These are phyloP conservation scores for Apamea monoglypha DNA, from an alignment of 2,888 invertebrate genomes.

Conservation along the genomic window DNA sequence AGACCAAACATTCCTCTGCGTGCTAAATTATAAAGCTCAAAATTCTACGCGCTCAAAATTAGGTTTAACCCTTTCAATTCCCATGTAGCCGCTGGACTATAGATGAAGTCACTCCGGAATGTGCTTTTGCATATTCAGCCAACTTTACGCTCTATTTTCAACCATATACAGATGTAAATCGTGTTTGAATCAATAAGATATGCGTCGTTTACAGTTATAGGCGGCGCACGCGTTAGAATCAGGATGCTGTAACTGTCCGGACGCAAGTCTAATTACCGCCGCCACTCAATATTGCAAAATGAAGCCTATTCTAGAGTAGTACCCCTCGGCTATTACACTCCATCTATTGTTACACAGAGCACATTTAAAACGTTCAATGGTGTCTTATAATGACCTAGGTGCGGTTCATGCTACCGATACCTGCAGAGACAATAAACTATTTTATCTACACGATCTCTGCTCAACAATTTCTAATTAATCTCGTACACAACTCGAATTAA, in stretches of 20 bases:
- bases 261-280: conserved; percentile 88
- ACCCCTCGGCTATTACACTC: conserved; percentile 83
- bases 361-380: conserved; percentile 81
- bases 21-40: conserved; percentile 23
- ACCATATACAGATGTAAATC: conserved; percentile 47
- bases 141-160: conserved; percentile 61
- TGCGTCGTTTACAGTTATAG: conserved; percentile 61
- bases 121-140: conserved; percentile 51
- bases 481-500: conserved; percentile 82
- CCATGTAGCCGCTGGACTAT: conserved; percentile 65
- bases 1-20: conserved; percentile 35
- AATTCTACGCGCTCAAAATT: conserved; percentile 57
- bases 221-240: conserved; percentile 83
- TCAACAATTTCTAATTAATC: conserved; percentile 87
- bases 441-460: conserved; percentile 79
- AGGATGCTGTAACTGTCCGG: conserved; percentile 88
- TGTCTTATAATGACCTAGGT: conserved; percentile 83
- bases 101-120: conserved; percentile 71
- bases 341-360: conserved; percentile 84
- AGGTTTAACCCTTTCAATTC: conserved; percentile 66
- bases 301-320: conserved; percentile 82
- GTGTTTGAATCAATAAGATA: conserved; percentile 26
- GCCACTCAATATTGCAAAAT: conserved; percentile 88
- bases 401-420: conserved; percentile 74
- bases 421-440: conserved; percentile 80